phyloP scores from a whole-genome alignment of 2,888 invertebrate species.

The Ecliptopera silaceata region DNA sequence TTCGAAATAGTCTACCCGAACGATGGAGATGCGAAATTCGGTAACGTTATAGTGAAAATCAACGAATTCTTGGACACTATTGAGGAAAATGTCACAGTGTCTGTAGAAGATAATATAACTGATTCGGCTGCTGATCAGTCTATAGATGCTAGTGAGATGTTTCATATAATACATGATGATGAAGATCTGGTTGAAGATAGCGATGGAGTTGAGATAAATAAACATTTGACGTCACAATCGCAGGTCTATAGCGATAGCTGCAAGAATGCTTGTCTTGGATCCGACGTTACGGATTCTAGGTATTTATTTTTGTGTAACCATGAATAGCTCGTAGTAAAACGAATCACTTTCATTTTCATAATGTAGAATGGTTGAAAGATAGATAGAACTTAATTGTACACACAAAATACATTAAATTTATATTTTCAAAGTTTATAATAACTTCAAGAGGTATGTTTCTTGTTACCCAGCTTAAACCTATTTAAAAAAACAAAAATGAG shows the following conservation, averaged over 20 bases:
- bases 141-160: slow-evolving; percentile 28
- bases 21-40: slow-evolving; percentile 36
- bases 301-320: slow-evolving; percentile 22
- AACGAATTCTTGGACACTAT: slow-evolving; percentile 62
- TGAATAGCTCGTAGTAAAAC: too few relatives aligned
- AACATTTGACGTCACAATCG: slow-evolving; percentile 35
- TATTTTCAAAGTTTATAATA: too few relatives aligned
- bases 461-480: too few relatives aligned
- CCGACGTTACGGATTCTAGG: slow-evolving; percentile 47
- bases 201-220: slow-evolving; percentile 50
- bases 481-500: too few relatives aligned
- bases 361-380: too few relatives aligned
- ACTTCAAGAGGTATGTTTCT: too few relatives aligned
- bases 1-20: slow-evolving; percentile 61
- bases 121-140: slow-evolving; percentile 40
- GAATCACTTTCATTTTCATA: too few relatives aligned
- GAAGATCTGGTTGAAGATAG: slow-evolving; percentile 43
- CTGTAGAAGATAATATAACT: slow-evolving; percentile 27
- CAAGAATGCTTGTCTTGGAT: slow-evolving; percentile 20
- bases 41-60: slow-evolving; percentile 33
- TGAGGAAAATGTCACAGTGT: slow-evolving; percentile 45
- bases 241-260: slow-evolving; percentile 26
- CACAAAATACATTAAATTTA: too few relatives aligned
- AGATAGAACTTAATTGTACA: too few relatives aligned
- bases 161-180: slow-evolving; percentile 46